A percentile compares a stretch with the other conserved stretches of the same genome.
phyloP scores from a whole-genome alignment of 2,113 vertebrate genomes.

The Myrmophylax atrothorax region DNA sequence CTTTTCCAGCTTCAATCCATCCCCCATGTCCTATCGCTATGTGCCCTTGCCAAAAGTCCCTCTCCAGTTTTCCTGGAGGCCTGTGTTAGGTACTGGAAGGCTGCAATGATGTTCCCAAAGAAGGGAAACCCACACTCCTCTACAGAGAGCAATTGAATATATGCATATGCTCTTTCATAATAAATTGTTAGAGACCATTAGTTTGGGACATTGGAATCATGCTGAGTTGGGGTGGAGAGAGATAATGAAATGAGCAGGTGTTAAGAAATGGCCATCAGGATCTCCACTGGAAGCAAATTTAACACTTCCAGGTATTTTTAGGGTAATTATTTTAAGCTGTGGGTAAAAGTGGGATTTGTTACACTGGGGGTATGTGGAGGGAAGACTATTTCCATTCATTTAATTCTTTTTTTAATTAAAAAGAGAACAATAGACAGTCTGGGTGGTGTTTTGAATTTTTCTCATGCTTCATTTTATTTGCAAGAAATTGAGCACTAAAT shows the following conservation, averaged over 20 bases:
- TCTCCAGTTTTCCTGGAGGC: neutral
- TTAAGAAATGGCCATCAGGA: slow-evolving; percentile 54
- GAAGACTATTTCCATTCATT: neutral
- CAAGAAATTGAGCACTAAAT: neutral
- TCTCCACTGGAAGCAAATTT: slow-evolving; percentile 41
- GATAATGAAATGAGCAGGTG: slow-evolving; percentile 40
- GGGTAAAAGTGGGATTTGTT: neutral
- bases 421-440: neutral
- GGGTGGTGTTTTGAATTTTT: neutral
- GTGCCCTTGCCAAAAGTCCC: neutral
- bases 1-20: neutral
- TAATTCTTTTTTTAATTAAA: neutral
- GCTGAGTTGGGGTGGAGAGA: slow-evolving; percentile 34
- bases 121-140: slow-evolving; percentile 19
- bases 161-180: neutral
- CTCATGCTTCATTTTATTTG: neutral
- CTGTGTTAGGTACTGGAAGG: neutral
- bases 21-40: neutral
- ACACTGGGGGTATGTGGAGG: neutral
- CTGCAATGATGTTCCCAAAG: neutral
- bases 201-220: neutral
- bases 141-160: neutral
- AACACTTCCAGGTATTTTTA: slow-evolving; percentile 5
- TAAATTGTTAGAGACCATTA: slow-evolving; percentile 56
- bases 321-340: neutral